Conservation (phyloP, 2,113 vertebrate species). For the Neogobius melanostomus region DNA sequence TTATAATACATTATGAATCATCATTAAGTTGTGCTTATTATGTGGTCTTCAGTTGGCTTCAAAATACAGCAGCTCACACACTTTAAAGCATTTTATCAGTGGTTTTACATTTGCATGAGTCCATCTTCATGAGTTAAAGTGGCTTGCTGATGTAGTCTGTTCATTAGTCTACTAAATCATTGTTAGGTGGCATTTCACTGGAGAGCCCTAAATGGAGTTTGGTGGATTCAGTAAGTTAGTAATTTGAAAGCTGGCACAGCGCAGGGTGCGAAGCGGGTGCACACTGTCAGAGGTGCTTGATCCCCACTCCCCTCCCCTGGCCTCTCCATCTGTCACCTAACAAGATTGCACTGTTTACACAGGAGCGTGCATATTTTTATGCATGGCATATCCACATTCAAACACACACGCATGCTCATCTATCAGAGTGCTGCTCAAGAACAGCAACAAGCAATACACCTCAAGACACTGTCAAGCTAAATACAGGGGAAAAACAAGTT, state of each 20-base stretch:
- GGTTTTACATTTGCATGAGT: conserved; percentile 36
- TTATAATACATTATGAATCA: conserved; percentile 74
- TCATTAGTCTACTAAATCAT: conserved; percentile 27
- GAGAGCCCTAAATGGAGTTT: conserved; percentile 29
- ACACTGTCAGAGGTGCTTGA: conserved; percentile 67
- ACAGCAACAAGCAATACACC: background rate
- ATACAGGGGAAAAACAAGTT: background rate
- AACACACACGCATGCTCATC: background rate
- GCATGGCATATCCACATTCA: conserved; percentile 25
- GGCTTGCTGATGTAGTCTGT: conserved; percentile 13
- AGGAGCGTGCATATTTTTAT: conserved; percentile 31
- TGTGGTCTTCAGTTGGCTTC: conserved; percentile 45
- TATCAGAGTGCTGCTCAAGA: background rate
- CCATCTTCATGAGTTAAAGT: conserved; percentile 15
- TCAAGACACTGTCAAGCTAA: background rate
- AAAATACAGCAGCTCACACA: conserved; percentile 26
- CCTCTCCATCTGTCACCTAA: conserved; percentile 77
- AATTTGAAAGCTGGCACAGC: conserved; percentile 55
- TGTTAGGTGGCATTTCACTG: conserved; percentile 34
- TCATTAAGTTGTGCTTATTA: conserved; percentile 69
- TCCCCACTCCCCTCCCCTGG: conserved; percentile 58
- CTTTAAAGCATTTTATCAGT: conserved; percentile 40
- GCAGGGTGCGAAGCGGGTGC: conserved; percentile 61
- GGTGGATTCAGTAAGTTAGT: conserved; percentile 33
- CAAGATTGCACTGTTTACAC: conserved; percentile 43